Percentiles rank a stretch among this genome's conserved stretches.
Conservation (phyloP, 2,888 invertebrate species). For the Congeria kusceri region DNA sequence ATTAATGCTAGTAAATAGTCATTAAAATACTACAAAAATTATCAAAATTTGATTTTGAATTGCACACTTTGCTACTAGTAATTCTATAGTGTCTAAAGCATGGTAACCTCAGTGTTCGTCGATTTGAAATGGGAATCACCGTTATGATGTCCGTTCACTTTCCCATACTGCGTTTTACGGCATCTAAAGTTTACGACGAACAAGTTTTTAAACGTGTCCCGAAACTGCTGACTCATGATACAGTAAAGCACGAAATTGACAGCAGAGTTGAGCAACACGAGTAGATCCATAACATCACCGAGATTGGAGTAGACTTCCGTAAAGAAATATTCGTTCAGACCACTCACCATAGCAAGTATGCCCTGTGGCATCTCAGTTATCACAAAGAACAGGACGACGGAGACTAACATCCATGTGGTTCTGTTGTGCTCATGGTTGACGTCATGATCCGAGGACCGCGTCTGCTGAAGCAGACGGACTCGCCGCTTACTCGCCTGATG, state of each 20-base stretch:
- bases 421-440: constrained; percentile 87
- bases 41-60: too few species aligned
- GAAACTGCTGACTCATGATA: constrained; percentile 96
- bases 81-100: constrained; percentile 58
- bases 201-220: constrained; percentile 86
- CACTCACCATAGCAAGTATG: constrained; percentile 89
- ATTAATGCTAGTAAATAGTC: too few species aligned
- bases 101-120: constrained; percentile 77
- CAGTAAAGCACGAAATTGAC: constrained; percentile 97
- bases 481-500: constrained; percentile 80
- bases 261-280: constrained; percentile 95
- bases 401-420: constrained; percentile 95
- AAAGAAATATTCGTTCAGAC: constrained; percentile 87
- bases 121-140: constrained; percentile 66
- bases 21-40: too few species aligned
- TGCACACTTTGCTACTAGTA: too few species aligned
- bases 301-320: constrained; percentile 87
- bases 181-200: constrained; percentile 69
- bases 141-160: constrained; percentile 58
- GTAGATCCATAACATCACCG: constrained; percentile 94
- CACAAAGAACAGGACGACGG: constrained; percentile 93
- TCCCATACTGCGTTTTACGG: constrained; percentile 47
- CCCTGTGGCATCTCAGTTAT: constrained; percentile 96
- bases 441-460: constrained; percentile 81
- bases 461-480: constrained; percentile 79